Evolutionary conservation across 2,113 vertebrate species (phyloP).

Genomic region (Scomber colias): DNA sequence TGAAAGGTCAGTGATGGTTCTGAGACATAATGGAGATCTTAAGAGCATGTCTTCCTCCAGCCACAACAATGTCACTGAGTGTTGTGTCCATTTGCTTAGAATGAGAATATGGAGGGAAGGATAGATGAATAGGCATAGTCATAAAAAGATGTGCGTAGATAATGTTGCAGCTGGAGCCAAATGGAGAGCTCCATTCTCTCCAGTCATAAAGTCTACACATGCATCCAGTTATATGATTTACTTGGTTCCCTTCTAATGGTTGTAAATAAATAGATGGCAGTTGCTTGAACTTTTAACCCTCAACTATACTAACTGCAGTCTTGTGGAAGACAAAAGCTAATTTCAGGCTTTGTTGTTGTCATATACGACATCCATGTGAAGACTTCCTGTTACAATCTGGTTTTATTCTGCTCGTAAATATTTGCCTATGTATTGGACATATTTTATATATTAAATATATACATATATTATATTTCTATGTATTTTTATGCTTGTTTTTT

Average conservation of each 20-base stretch:
- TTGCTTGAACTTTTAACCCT: not conserved
- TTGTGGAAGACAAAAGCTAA: not conserved
- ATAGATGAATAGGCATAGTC: not conserved
- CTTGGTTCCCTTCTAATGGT: too few species aligned
- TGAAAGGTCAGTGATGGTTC: conserved; percentile 6
- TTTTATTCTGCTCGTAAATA: too few species aligned
- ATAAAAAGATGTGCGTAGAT: not conserved
- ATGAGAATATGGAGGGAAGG: not conserved
- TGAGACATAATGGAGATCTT: not conserved
- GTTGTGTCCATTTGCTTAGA: not conserved
- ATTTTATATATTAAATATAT: too few species aligned
- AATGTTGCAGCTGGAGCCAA: not conserved
- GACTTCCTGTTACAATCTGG: too few species aligned
- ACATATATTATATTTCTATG: too few species aligned
- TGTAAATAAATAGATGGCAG: too few species aligned
- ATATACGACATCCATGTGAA: too few species aligned
- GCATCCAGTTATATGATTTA: not conserved
- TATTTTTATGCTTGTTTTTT: not conserved
- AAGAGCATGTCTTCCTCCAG: not conserved
- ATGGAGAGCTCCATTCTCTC: not conserved
- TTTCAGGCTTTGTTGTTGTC: too few species aligned
- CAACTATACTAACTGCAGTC: not conserved
- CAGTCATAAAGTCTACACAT: not conserved
- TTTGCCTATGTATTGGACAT: too few species aligned
- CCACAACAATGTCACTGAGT: conserved; percentile 10